These are phyloP conservation scores for Oreochromis mossambicus DNA, from an alignment of 2,797 vertebrate genomes.

Conservation along the genomic window DNA sequence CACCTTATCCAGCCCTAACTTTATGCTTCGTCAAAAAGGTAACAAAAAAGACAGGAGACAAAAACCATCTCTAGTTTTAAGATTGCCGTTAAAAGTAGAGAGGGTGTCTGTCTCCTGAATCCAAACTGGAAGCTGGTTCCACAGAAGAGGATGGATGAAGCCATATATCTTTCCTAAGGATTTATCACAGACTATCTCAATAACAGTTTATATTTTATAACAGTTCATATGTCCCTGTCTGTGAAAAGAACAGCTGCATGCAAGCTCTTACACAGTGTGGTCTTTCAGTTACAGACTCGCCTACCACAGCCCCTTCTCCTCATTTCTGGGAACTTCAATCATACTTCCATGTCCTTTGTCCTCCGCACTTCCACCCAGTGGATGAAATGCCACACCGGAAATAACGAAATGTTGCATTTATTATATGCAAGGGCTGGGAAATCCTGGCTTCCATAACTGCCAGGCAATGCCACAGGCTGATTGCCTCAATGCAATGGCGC, in stretches of 20 bases:
- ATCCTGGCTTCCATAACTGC: neutral
- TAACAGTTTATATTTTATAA: neutral
- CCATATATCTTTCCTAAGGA: neutral
- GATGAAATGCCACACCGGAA: neutral
- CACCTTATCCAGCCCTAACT: neutral
- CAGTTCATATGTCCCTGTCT: neutral
- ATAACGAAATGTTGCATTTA: neutral
- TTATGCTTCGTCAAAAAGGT: neutral
- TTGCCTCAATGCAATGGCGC: neutral
- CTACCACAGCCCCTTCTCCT: neutral
- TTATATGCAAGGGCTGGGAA: neutral
- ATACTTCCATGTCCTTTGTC: neutral
- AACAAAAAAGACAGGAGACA: neutral
- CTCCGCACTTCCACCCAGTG: neutral
- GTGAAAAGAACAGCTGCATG: neutral
- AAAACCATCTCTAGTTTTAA: neutral
- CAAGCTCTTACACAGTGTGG: neutral
- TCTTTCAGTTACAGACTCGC: neutral
- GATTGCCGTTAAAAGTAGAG: neutral
- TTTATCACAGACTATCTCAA: neutral
- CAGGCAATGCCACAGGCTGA: neutral
- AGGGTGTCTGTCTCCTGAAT: neutral
- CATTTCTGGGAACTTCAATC: neutral
- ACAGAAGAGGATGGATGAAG: neutral
- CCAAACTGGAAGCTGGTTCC: neutral